phyloP scores from a whole-genome alignment of 2,113 vertebrate species.

The Corynorhinus townsendii region DNA sequence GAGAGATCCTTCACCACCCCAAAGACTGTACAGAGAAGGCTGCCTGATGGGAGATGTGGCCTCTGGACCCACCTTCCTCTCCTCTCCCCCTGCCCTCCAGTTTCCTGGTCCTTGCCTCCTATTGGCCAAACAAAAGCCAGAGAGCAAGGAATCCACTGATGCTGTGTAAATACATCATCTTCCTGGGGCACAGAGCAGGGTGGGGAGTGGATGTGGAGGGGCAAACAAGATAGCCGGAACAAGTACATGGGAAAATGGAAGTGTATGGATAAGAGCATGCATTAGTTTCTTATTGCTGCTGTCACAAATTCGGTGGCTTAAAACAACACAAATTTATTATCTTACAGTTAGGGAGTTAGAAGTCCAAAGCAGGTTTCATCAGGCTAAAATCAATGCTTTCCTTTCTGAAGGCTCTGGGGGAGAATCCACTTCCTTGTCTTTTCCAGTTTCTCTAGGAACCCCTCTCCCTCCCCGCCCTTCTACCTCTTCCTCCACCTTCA shows the following conservation, averaged over 20 bases:
- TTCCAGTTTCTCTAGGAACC: not conserved
- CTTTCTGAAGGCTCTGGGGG: not conserved
- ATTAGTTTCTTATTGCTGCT: not conserved
- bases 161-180: not conserved
- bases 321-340: not conserved
- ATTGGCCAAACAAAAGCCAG: not conserved
- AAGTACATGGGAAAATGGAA: not conserved
- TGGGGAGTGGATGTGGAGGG: not conserved
- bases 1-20: not conserved
- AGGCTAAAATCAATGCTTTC: not conserved
- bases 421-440: not conserved
- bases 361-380: not conserved
- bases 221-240: not conserved
- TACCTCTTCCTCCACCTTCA: not conserved
- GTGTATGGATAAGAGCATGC: not conserved
- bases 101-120: not conserved
- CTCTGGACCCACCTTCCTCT: not conserved
- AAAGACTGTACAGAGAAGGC: not conserved
- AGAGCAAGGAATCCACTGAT: not conserved
- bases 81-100: not conserved
- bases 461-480: not conserved
- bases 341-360: not conserved
- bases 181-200: not conserved
- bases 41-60: not conserved
- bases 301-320: not conserved